Base-by-base conservation (phyloP, 2,797 vertebrate genomes). In the Acomys russatus region DNA sequence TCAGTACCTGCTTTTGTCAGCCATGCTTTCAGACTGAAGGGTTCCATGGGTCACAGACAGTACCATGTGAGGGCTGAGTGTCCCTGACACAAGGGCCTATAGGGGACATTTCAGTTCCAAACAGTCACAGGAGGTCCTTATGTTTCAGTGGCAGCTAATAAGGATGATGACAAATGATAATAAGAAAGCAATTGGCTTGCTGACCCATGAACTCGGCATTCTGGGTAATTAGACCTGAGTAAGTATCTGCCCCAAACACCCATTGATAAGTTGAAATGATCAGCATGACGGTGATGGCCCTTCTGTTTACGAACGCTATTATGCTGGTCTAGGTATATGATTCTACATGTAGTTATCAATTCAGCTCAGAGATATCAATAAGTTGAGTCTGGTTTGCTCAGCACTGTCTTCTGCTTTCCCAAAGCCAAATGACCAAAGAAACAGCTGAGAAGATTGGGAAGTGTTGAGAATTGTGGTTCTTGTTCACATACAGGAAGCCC, bases 391-490 rank as follows among this genome's bases (percentile, higher is more conserved):
- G 35, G 22, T 90, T 89, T 91, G 87, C 54, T 89, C 18, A 80
- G 64, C 93, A 92, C 59, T 68, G 90, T 14, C 15, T 68, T 88
- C 70, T 74, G 54, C 11, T 94, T 94, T 25, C 35, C 7, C 0
- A 90, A 94, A 88, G 10, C 30, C 59, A 88, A 77, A 78, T 83
- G 70, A 88, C 88, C 66, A 77, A 70, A 84, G 25, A 83, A 84
- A 91, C 17, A 74, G 8, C 79, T 77, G 33, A 59, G 44, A 74
- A 77, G 79, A 88, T 54, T 59, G 54, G 74, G 49, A 38, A 28
- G 3, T 70, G 87, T 90, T 94, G 44, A 84, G n/a, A 61, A 73
- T 84, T 44, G 28, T 76, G 23, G 30, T 74, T 76, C 23, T 71
- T 70, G 76, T 80, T 88, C 30, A 35, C 20, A 17, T 63, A 63